Evolutionary conservation across 2,888 invertebrate species (phyloP).

Genomic region (Priocnemis perturbator): DNA sequence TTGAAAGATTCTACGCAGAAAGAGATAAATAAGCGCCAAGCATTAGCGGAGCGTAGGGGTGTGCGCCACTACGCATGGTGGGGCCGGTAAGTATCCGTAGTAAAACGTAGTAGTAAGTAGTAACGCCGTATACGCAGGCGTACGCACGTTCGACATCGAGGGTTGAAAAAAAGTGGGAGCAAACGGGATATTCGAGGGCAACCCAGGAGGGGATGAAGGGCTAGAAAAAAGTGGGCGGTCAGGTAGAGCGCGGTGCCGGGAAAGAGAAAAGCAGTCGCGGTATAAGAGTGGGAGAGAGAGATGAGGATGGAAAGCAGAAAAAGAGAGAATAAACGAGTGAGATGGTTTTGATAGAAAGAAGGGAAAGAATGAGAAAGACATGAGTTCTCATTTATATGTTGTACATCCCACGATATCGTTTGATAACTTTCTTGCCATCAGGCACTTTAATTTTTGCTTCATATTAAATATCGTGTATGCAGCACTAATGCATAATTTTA

Average conservation of each 20-base stretch:
- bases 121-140: constrained; percentile 67
- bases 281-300: constrained; percentile 12
- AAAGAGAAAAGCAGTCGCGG: constrained; percentile 4
- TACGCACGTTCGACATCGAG: constrained; percentile 60
- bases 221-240: background rate
- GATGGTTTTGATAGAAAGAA: too few relatives aligned
- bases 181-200: constrained; percentile 41
- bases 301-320: background rate
- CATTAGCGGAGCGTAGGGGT: too few relatives aligned
- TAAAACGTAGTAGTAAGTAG: constrained; percentile 61
- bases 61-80: constrained; percentile 52
- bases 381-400: too few relatives aligned
- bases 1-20: too few relatives aligned
- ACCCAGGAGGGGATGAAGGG: constrained; percentile 29
- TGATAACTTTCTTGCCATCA: too few relatives aligned
- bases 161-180: constrained; percentile 39
- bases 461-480: too few relatives aligned
- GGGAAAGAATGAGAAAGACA: too few relatives aligned
- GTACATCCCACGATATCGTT: too few relatives aligned
- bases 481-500: too few relatives aligned
- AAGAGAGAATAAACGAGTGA: too few relatives aligned
- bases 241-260: constrained; percentile 16
- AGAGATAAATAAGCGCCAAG: too few relatives aligned
- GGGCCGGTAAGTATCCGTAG: constrained; percentile 56
- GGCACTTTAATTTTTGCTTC: too few relatives aligned